Evolutionary conservation across 64 coral and sea anemone genomes (phyloP).

Genomic region (Stichodactyla helianthus): DNA sequence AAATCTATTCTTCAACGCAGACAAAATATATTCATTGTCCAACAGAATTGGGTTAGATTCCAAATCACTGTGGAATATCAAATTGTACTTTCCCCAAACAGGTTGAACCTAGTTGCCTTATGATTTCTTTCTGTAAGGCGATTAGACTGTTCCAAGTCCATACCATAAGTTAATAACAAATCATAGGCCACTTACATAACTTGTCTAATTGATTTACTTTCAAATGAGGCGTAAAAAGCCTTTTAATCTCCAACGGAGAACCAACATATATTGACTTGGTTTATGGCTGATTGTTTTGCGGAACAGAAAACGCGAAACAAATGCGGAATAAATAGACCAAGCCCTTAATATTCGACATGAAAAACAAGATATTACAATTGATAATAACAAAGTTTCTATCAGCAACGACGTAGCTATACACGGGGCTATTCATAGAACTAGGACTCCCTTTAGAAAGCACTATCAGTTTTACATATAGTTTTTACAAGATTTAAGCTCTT

Average conservation of each 20-base stretch:
- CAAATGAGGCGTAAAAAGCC: neutral
- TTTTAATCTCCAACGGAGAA: conserved; percentile 2
- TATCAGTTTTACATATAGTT: too few species aligned
- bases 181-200: neutral
- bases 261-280: neutral
- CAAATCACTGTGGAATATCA: neutral
- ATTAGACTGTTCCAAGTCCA: neutral
- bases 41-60: neutral
- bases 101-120: neutral
- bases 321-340: neutral
- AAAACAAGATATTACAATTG: neutral
- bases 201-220: neutral
- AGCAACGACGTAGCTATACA: neutral
- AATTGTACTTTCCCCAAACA: neutral
- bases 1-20: neutral
- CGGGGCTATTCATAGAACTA: too few species aligned
- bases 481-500: too few species aligned
- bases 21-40: neutral
- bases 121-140: neutral
- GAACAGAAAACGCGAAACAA: neutral
- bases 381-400: neutral
- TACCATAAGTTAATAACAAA: neutral
- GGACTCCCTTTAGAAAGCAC: too few species aligned
- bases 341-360: neutral
- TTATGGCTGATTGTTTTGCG: neutral